phyloP scores from a whole-genome alignment of 2,113 vertebrate species.

The Diadophis punctatus region DNA sequence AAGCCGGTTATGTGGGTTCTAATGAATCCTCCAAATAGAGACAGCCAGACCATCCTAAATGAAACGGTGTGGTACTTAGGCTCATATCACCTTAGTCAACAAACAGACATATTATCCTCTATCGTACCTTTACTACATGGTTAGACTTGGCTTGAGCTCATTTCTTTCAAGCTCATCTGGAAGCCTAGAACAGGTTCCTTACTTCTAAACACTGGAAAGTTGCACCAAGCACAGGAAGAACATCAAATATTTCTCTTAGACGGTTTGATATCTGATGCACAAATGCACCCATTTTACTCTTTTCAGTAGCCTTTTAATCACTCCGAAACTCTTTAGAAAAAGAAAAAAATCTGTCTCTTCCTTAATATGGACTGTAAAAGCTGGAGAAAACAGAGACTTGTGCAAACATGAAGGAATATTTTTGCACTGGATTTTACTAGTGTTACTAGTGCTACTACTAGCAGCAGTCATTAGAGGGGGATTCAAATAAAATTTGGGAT shows the following conservation, averaged over 20 bases:
- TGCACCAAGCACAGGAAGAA: not conserved
- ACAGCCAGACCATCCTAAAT: not conserved
- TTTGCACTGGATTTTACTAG: not conserved
- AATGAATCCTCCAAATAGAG: not conserved
- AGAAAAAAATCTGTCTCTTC: conserved; percentile 32
- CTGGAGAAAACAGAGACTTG: not conserved
- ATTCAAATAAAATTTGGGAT: not conserved
- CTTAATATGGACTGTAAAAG: not conserved
- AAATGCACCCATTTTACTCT: conserved; percentile 2
- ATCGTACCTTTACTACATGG: not conserved
- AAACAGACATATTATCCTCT: not conserved
- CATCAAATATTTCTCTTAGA: not conserved
- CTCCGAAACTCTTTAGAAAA: not conserved
- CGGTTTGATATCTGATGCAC: not conserved
- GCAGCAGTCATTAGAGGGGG: not conserved
- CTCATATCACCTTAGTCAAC: not conserved
- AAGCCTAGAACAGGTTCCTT: not conserved
- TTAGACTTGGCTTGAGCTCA: not conserved
- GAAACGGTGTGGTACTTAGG: not conserved
- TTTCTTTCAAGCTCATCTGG: not conserved
- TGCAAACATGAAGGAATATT: not conserved
- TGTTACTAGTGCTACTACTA: not conserved
- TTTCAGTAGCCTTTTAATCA: conserved; percentile 4
- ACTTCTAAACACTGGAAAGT: not conserved
- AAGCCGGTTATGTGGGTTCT: not conserved